Evolutionary conservation across 2,888 invertebrate genomes (phyloP).

Genomic region (Stomorhina lunata): DNA sequence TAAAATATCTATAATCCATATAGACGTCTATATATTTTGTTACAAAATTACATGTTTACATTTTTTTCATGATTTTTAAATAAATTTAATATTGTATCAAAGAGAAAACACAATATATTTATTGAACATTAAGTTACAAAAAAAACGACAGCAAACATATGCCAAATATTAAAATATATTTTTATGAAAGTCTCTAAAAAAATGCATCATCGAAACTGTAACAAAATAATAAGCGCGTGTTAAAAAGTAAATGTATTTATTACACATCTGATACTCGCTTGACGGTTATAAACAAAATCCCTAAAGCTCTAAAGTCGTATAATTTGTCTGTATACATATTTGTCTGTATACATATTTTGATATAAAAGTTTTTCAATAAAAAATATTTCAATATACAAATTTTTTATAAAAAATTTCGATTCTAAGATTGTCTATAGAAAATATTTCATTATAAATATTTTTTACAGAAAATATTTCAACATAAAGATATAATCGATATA

Average conservation of each 20-base stretch:
- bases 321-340: no score
- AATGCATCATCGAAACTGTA: background rate
- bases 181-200: slow-evolving; percentile 1
- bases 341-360: no score
- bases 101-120: background rate
- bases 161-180: background rate
- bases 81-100: slow-evolving; percentile 8
- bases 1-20: background rate
- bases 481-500: no score
- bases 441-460: no score
- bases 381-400: no score
- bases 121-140: background rate
- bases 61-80: background rate
- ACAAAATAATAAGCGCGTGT: background rate
- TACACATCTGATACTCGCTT: background rate
- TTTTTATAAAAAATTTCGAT: no score
- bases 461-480: no score
- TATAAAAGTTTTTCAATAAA: no score
- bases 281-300: background rate
- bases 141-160: background rate
- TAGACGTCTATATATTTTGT: background rate
- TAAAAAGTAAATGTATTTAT: slow-evolving; percentile 1
- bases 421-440: no score
- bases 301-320: no score
- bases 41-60: background rate